Base-by-base conservation (phyloP, 2,113 vertebrate species). In the Perognathus longimembris region DNA sequence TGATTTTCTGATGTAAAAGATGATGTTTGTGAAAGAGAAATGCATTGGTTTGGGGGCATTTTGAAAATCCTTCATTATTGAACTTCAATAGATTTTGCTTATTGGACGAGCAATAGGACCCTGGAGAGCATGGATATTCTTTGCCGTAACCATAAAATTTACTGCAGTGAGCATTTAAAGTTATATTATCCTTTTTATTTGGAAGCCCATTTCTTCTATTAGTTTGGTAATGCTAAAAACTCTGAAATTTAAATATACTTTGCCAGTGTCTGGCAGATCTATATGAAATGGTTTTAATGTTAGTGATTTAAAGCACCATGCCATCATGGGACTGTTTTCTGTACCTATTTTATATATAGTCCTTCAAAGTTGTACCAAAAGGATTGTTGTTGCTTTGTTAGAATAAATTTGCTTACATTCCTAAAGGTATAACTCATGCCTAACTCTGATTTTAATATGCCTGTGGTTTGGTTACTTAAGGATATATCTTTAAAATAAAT, bases 231-330 rank as follows among this genome's bases (percentile, higher is more conserved):
- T 32, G 2, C 87, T 79, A 70, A 89, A 12, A 90, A 7, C 93
- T 90, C 61, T 96, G 84, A 66, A 95, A 95, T 96, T 92, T 91
- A 92, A 96, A 96, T 70, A 73, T 74, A 24, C 88, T 94, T 78
- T 89, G 42, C 50, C 93, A 94, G 59, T 71, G 64, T 0, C 45
- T 61, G 76, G 61, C 94, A 95, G 54, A 96, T 93, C 66, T 94
- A 32, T 96, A 74, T 95, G 73, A 94, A 82, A 28, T 45, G 45
- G 70, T 83, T 73, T 96, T 88, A 74, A 89, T 71, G 20, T 89
- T 89, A 79, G 15, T 86, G 42, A 78, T 94, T 96, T 85, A 84
- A 89, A 79, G 54, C 89, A 15, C 88, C 92, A n/a, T 59, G 42
- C 26, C 94, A 50, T 61, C 67, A 15, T 63, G 26, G 88, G 78